These are phyloP conservation scores for Drosophila varians DNA, from an alignment of 1,140 invertebrate genomes.

Conservation along the genomic window DNA sequence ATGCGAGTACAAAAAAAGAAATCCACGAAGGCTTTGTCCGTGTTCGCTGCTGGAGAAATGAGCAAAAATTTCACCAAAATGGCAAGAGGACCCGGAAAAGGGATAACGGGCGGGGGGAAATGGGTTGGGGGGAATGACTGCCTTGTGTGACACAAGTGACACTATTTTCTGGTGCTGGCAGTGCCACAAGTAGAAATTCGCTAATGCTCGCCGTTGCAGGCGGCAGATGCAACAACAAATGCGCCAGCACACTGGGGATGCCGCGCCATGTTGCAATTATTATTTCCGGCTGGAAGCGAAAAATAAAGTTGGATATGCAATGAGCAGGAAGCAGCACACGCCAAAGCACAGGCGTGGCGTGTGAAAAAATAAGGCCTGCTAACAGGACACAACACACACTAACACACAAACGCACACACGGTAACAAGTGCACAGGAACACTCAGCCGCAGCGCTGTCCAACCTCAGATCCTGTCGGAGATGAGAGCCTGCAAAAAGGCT, in stretches of 20 bases:
- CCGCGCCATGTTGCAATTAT: conserved; percentile 77
- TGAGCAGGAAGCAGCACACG: conserved; percentile 74
- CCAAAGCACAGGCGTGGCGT: conserved; percentile 48
- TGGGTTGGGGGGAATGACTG: conserved; percentile 4
- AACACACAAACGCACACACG: background rate
- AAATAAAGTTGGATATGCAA: conserved; percentile 72
- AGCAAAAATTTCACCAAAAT: conserved; percentile 42
- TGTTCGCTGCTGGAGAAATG: conserved; percentile 44
- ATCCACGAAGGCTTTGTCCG: conserved; percentile 35
- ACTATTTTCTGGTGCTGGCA: conserved; percentile 50
- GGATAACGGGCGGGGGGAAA: background rate
- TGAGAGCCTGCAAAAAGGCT: conserved; percentile 6
- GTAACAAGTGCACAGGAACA: conserved; percentile 7
- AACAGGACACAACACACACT: conserved; percentile 4
- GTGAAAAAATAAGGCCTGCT: conserved; percentile 56
- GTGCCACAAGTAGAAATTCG: conserved; percentile 55
- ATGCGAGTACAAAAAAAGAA: background rate
- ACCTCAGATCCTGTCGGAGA: conserved; percentile 24
- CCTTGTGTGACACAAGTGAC: conserved; percentile 55
- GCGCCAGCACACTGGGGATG: conserved; percentile 33
- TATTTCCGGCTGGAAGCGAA: conserved; percentile 76
- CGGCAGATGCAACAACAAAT: conserved; percentile 15
- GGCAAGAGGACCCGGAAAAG: conserved; percentile 11
- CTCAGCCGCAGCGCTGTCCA: conserved; percentile 17
- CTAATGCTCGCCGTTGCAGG: conserved; percentile 57